phyloP scores from a whole-genome alignment of 2,113 vertebrate genomes.

The Bufo bufo region DNA sequence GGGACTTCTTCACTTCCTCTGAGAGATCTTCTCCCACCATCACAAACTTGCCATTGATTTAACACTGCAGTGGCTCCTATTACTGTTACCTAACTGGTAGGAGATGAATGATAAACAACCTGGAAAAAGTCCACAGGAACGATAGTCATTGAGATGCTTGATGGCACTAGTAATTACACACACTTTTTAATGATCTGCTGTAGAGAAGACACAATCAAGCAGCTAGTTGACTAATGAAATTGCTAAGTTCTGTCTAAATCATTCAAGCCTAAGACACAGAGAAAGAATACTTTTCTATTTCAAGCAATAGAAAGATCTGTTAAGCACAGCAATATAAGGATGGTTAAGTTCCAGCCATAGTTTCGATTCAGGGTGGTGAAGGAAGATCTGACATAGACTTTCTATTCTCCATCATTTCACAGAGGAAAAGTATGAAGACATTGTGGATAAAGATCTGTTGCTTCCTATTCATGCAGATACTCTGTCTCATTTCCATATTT shows the following conservation, averaged over 20 bases:
- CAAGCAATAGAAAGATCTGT: constrained; percentile 3
- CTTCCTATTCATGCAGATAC: neutral
- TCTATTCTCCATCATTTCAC: constrained; percentile 10
- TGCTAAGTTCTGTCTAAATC: constrained; percentile 32
- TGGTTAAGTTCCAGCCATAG: neutral
- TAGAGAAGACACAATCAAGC: constrained; percentile 11
- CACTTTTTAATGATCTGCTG: constrained; percentile 46
- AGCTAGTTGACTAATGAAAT: constrained; percentile 51
- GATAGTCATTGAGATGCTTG: constrained; percentile 33
- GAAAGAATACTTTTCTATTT: neutral
- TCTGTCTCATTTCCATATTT: constrained; percentile 5
- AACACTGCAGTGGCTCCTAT: constrained; percentile 22
- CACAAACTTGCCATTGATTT: constrained; percentile 15
- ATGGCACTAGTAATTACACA: constrained; percentile 45
- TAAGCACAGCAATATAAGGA: neutral
- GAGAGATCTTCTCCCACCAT: neutral
- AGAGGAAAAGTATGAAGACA: constrained; percentile 13
- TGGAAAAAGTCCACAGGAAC: constrained; percentile 8
- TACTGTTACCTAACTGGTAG: constrained; percentile 7
- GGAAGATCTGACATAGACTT: neutral
- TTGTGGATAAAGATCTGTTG: constrained; percentile 17
- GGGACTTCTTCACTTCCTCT: neutral
- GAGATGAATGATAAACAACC: constrained; percentile 14
- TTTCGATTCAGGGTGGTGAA: neutral
- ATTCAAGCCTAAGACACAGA: constrained; percentile 20